phyloP scores from a whole-genome alignment of 2,888 invertebrate genomes.

The Drosophila sordidula region DNA sequence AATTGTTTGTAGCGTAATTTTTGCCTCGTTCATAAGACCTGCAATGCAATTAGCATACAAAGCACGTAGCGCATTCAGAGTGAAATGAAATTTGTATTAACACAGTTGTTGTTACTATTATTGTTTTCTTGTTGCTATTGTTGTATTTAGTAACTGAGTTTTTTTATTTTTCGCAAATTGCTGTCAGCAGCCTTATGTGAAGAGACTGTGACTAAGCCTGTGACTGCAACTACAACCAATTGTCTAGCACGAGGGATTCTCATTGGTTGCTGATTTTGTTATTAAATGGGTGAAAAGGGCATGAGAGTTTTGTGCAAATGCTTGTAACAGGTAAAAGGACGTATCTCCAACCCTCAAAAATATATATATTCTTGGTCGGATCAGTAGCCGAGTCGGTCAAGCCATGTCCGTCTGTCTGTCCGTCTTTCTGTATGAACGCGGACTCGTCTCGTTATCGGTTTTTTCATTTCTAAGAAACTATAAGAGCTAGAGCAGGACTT shows the following conservation, averaged over 20 bases:
- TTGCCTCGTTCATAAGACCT: conserved; percentile 29
- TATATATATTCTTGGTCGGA: no score
- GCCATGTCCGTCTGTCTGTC: no score
- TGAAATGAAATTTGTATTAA: conserved; percentile 66
- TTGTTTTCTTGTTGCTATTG: conserved; percentile 9
- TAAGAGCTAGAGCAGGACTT: no score
- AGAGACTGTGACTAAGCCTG: conserved; percentile 6
- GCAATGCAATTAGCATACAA: conserved; percentile 70
- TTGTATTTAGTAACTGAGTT: conserved; percentile 31
- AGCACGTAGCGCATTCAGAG: conserved; percentile 65
- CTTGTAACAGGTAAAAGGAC: no score
- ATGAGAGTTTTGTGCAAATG: no score
- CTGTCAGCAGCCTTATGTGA: conserved; percentile 21
- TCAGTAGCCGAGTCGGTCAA: no score
- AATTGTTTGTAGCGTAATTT: conserved; percentile 54
- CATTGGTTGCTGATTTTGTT: conserved; percentile 7
- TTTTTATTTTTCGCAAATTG: conserved; percentile 10
- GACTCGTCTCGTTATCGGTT: no score
- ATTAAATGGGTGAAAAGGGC: no score
- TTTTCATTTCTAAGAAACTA: no score
- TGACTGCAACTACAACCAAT: conserved; percentile 8
- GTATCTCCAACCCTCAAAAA: no score
- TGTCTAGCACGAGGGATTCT: conserved; percentile 19
- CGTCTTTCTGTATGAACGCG: no score
- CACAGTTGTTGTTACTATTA: conserved; percentile 41